phyloP scores from a whole-genome alignment of 2,797 vertebrate genomes.

The Platyrinchus mystaceus region DNA sequence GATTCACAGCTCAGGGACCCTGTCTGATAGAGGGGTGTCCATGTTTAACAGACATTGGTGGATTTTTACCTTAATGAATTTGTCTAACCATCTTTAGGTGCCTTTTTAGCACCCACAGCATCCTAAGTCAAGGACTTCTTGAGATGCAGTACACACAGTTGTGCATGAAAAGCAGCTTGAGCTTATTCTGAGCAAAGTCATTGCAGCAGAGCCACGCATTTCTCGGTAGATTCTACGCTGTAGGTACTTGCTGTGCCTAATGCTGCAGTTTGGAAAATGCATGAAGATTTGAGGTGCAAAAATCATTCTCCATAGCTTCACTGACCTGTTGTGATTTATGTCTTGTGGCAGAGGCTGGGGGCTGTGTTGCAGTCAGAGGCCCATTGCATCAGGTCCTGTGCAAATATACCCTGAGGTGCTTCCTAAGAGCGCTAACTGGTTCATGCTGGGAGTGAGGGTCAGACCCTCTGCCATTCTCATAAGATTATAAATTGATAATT shows the following conservation, averaged over 20 bases:
- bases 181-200: neutral
- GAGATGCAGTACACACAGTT: neutral
- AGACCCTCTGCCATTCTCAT: neutral
- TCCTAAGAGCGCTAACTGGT: neutral
- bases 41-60: neutral
- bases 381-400: neutral
- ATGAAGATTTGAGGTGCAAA: neutral
- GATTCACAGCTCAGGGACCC: neutral
- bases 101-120: neutral
- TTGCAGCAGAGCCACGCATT: neutral
- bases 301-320: neutral
- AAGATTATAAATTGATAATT: neutral
- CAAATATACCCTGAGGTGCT: neutral
- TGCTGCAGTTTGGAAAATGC: neutral
- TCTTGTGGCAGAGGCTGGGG: neutral
- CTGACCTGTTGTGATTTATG: neutral
- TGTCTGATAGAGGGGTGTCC: neutral
- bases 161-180: neutral
- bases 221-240: neutral
- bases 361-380: neutral
- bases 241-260: neutral
- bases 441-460: fast-evolving
- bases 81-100: neutral
- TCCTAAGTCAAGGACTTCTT: neutral
- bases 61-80: neutral